Evolutionary conservation across 2,797 vertebrate species (phyloP).

Genomic region (Tokudaia muenninki): DNA sequence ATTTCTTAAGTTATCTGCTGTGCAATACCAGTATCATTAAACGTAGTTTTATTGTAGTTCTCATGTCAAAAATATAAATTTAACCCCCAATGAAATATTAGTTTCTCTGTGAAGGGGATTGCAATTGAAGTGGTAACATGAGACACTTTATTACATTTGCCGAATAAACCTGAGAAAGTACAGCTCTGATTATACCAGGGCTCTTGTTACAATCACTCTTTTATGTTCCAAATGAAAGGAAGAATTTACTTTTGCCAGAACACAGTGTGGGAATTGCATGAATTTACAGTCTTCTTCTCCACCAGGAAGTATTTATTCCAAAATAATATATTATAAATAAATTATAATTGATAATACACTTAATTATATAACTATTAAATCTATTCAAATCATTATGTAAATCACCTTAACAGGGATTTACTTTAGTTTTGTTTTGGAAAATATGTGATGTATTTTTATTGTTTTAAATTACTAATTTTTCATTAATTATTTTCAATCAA

Average conservation of each 20-base stretch:
- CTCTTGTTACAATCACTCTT: neutral
- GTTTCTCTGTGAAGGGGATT: neutral
- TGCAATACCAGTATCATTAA: neutral
- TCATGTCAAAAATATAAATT: conserved; percentile 38
- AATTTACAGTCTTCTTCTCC: neutral
- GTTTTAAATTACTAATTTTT: neutral
- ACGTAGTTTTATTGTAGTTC: conserved; percentile 30
- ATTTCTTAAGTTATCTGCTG: neutral
- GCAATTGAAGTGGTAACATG: neutral
- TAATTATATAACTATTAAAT: conserved; percentile 15
- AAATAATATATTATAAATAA: neutral
- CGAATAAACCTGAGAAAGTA: conserved; percentile 20
- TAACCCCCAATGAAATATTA: conserved; percentile 11
- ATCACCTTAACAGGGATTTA: neutral
- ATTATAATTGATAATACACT: neutral
- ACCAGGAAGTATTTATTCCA: neutral
- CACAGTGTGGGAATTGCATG: neutral
- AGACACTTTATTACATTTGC: conserved; percentile 2
- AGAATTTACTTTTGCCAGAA: neutral
- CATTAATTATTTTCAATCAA: neutral
- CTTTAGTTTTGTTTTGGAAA: conserved; percentile 42
- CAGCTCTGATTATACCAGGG: neutral
- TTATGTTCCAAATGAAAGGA: neutral
- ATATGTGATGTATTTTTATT: neutral
- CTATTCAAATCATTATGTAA: neutral